Evolutionary conservation across 2,888 invertebrate genomes (phyloP).

Genomic region (Netelia virgata): DNA sequence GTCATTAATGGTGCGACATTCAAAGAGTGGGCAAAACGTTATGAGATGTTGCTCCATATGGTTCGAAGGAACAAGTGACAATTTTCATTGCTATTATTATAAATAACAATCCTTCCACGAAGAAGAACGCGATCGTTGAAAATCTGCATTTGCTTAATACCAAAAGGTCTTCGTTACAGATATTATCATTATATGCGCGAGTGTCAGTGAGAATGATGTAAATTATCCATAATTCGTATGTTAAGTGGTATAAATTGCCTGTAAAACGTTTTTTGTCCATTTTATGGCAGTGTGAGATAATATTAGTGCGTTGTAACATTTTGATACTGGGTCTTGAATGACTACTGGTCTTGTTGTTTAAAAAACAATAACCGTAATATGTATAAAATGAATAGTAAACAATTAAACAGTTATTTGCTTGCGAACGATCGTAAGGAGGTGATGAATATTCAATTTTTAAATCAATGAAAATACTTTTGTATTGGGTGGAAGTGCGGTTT

Average conservation of each 20-base stretch:
- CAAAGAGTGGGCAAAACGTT: constrained; percentile 80
- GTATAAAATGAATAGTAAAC: neutral
- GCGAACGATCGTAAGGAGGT: neutral
- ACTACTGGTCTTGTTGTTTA: neutral
- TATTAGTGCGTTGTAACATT: constrained; percentile 40
- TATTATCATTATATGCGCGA: constrained; percentile 14
- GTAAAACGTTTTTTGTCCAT: constrained; percentile 42
- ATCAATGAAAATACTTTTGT: neutral
- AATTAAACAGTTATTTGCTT: neutral
- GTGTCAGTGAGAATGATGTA: constrained; percentile 15
- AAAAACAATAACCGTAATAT: constrained; percentile 10
- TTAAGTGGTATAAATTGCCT: constrained; percentile 22
- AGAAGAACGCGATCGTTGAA: neutral
- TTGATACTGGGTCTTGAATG: constrained; percentile 19
- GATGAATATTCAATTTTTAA: neutral
- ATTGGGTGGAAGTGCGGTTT: too few relatives aligned
- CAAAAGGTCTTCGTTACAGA: constrained; percentile 2
- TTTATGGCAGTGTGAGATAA: constrained; percentile 28
- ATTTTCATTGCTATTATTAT: neutral
- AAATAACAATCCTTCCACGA: neutral
- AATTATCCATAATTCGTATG: constrained; percentile 35
- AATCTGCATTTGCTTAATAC: neutral
- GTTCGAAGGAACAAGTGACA: constrained; percentile 72
- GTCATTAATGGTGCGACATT: constrained; percentile 77
- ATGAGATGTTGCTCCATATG: constrained; percentile 77